Base-by-base conservation (phyloP, 2,888 invertebrate species). In the Pomacea canaliculata region DNA sequence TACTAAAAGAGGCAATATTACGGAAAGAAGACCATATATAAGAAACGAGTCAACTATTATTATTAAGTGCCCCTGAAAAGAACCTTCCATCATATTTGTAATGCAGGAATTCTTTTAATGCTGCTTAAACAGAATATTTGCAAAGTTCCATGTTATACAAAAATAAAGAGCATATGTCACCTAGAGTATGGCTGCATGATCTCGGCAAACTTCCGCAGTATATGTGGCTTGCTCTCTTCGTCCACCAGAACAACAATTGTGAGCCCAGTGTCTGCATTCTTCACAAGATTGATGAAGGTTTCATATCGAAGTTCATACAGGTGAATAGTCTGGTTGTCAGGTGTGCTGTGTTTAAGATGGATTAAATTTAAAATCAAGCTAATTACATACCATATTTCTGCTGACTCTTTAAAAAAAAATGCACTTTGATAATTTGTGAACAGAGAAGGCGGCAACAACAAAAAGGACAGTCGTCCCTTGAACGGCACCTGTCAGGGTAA, bases 161-260 rank as follows among this genome's bases (percentile, higher is more conserved):
- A 51, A 8, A 51, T 8, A 13, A 51, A 51, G 51, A 51, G 51
- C 8, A 8, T 51, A 16, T 56, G 93, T 92, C 90, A 97, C 97
- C 96, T 96, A 90, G 98, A 94, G 89, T 98, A 97, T 7, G 98
- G 98, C 95, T 97, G 97, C 78, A 98, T 95, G 80, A 96, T 95
- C 91, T 95, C 95, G 90, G 97, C 97, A 92, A 97, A 99, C 80
- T 95, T 95, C 67, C 96, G 95, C 80, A 98, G 93, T 70, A 99
- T 92, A 88, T 95, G 95, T 80, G 95, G 93, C 72, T 97, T 95
- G 77, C 96, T 95, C 88, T 96, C 95, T 89, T 94, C 93, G 91
- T 99, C 98, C 7, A 98, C 95, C 73, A 99, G 92, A 70, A 99
- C 91, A 65, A 98, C 94, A 79, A 99, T 94, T 0, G 98, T 98